Evolutionary conservation across 2,113 vertebrate species (phyloP), one percentile per base, ranked within the genome.

Genomic region (Brachyhypopomus gauderio): DNA sequence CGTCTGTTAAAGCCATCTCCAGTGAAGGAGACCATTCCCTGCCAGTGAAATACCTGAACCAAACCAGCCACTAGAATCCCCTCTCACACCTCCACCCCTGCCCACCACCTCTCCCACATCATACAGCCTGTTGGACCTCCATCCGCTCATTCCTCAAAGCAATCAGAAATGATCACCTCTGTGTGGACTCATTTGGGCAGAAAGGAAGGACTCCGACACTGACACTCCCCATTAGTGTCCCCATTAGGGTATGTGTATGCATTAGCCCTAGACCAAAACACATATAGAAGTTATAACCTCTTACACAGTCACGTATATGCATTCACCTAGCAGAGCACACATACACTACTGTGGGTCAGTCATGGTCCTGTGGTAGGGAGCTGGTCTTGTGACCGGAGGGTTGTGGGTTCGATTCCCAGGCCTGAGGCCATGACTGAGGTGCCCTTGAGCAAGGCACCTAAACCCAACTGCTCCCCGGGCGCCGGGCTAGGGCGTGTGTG

Each of bases 1-100:
- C 87, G 85, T 91, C 88, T 93, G 92, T 84, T 63, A 90, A 91
- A 93, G 73, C 78, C 78, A 92, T 93, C 84, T 64, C 90, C 81
- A 69, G 30, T 52, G 70, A 87, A 91, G 83, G 83, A 90, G 86
- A 83, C 86, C 85, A 14, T 52, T 52, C 91, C 85, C 77, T 85
- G 79, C 85, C 75, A 85, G 63, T 59, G 75, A 84, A 79, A 79
- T 75, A 56, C 64, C 25, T 17, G 55, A 38, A 56, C 22, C 62
- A 69, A 76, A 72, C 80, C 75, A 78, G 77, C 62, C 66, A 84
- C 11, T 52, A 60, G 76, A 85, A 77, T 76, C 59, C 62, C 27
- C 71, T 69, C 76, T 66, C 66, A 77, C 58, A 69, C 67, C 64
- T 87, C 78, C 72, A 88, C 59, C 66, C 69, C 83, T 75, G 74